A percentile compares a stretch with the other conserved stretches of the same genome.
phyloP scores from a whole-genome alignment of 2,888 invertebrate species.

The Synanthedon andrenaeformis region DNA sequence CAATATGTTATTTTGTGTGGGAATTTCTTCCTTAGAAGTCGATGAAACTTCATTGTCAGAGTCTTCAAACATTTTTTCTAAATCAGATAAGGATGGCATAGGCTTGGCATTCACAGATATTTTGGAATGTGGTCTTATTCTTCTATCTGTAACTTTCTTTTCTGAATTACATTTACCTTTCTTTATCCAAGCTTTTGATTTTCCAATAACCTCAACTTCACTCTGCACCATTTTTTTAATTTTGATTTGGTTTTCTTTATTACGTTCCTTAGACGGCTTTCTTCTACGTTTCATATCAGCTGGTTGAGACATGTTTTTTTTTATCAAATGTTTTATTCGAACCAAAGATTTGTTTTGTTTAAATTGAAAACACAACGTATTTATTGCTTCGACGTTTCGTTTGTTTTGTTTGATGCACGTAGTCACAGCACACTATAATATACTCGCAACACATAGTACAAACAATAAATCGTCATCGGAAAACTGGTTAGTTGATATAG shows the following conservation, averaged over 20 bases:
- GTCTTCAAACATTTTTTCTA: conserved; percentile 25
- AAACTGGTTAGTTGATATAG: too few relatives aligned
- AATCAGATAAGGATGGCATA: conserved; percentile 25
- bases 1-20: neutral
- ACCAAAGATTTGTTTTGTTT: too few relatives aligned
- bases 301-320: neutral
- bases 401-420: too few relatives aligned
- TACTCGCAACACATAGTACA: too few relatives aligned
- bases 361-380: too few relatives aligned
- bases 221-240: neutral
- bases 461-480: too few relatives aligned
- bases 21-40: neutral
- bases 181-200: neutral
- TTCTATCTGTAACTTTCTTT: neutral
- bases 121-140: conserved; percentile 4
- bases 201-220: neutral
- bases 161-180: neutral
- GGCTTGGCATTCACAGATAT: conserved; percentile 21
- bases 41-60: conserved; percentile 9
- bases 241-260: neutral
- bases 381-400: too few relatives aligned
- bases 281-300: neutral
- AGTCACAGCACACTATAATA: too few relatives aligned
- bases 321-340: neutral
- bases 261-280: neutral